Evolutionary conservation across 2,888 invertebrate genomes (phyloP), one percentile per base, ranked within the genome.

Genomic region (Macroteleia sp.): DNA sequence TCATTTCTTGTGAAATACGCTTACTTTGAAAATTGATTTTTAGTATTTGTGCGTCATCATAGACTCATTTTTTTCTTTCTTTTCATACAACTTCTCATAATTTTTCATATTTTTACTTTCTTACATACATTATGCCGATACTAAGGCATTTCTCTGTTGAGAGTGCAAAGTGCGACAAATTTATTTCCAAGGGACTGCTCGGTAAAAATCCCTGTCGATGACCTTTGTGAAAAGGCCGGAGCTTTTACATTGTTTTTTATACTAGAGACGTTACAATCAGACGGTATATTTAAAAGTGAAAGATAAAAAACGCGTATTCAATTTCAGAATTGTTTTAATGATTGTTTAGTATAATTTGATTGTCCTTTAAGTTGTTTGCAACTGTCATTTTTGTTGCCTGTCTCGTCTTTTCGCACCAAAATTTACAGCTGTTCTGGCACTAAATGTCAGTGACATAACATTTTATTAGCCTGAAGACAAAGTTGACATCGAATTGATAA

Each of bases 81-180:
- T 10, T 30, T 30, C 30, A 10, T 28, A n/a, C n/a, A n/a, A n/a
- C n/a, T 42, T 57, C 66, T 61, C 46, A 25, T 59, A 59, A 9
- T 62, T 36, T 70, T 59, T 41, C 39, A 61, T 34, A 67, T 74
- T 59, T 57, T 46, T 42, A 32, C 59, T 48, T 19, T 22, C 71
- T 52, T 46, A 22, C 62, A 52, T 52, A 22, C 12, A 44, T 66
- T 74, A 48, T 36, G 39, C 52, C 1, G 17, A 30, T 9, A 30
- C 30, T 10, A 30, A 4, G 8, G 30, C 17, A 19, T 46, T 41
- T 57, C 61, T 71, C 56, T 64, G 64, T 69, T 25, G 20, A 30
- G 10, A 8, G 8, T 10, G 16, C 17, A 9, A 39, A 59, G 42
- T 41, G 41, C 41, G 64, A 52, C 52, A 34, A 57, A 66, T 52